These are phyloP conservation scores for Phocoena sinus DNA, from an alignment of 2,113 vertebrate genomes.

Conservation along the genomic window DNA sequence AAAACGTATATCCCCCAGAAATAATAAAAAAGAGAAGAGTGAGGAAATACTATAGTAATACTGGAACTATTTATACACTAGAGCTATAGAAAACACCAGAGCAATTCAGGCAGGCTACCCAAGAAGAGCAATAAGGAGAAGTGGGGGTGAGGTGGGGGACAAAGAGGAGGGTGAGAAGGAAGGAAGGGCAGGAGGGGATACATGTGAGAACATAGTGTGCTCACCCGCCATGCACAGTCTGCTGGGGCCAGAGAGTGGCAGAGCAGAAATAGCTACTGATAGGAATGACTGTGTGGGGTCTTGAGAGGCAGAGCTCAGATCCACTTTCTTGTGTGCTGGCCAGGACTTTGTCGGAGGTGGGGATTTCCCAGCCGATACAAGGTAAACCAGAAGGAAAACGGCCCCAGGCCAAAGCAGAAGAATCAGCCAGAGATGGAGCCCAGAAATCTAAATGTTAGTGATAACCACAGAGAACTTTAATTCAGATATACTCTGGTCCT, in stretches of 20 bases:
- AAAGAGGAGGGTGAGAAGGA: background rate
- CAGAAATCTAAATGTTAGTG: background rate
- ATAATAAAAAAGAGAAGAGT: background rate
- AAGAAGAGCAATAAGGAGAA: background rate
- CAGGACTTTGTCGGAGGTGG: background rate
- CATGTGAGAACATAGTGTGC: background rate
- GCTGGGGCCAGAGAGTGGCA: background rate
- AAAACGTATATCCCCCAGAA: background rate
- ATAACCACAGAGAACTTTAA: background rate
- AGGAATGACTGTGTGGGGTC: background rate
- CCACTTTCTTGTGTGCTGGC: background rate
- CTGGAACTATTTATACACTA: background rate
- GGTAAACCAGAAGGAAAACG: background rate
- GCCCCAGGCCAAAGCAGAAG: background rate
- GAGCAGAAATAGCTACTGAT: background rate
- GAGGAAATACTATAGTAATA: background rate
- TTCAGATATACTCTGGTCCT: background rate
- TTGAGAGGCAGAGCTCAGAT: background rate
- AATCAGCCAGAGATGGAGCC: background rate
- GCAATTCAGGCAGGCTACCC: background rate
- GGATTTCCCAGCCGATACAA: background rate
- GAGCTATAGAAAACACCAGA: background rate
- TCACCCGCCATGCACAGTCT: background rate
- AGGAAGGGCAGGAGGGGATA: background rate
- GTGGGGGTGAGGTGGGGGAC: background rate